Evolutionary conservation across 2,797 vertebrate genomes (phyloP), one percentile per base, ranked within the genome.

Genomic region (Graptemys geographica): DNA sequence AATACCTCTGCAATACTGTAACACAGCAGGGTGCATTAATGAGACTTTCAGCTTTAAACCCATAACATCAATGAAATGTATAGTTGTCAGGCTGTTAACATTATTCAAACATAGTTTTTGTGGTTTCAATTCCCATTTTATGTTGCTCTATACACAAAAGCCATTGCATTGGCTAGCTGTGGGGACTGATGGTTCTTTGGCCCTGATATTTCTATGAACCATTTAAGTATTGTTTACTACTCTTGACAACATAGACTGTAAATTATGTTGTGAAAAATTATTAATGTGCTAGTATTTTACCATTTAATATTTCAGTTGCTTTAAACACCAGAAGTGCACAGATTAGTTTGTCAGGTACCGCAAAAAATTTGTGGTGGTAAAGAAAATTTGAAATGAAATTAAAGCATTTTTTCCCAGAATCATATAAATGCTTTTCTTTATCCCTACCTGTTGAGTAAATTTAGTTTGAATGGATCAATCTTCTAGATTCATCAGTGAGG

Each of bases 21-120:
- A 96, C 97, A 57, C 97, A 97, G 97, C 97, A 94, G 97, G 97
- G 95, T 94, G 69, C 95, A 89, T 97, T 97, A 94, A 97, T 96
- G 96, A 95, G 97, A 95, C 91, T 94, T 96, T 97, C 95, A 95
- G 90, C 78, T 89, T 81, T 92, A 96, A 98, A 92, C 90, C 95
- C 94, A 95, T 94, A 93, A 91, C 95, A 96, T 96, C 95, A 93
- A 65, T 95, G 95, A 96, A 97, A 95, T 97, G 95, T 96, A 96
- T 96, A 87, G 94, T 86, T 96, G 94, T 96, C 94, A 94, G 88
- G 80, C 91, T 5, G 3, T 95, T 96, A 92, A 95, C 90, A 87
- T 97, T 80, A 92, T 89, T 96, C 97, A 85, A 93, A 93, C 44
- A 6, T 51, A 44, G 37, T 74, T 96, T 95, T 57, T 94, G 94